Evolutionary conservation across 2,113 vertebrate species (phyloP).

Genomic region (Fregetta grallaria): DNA sequence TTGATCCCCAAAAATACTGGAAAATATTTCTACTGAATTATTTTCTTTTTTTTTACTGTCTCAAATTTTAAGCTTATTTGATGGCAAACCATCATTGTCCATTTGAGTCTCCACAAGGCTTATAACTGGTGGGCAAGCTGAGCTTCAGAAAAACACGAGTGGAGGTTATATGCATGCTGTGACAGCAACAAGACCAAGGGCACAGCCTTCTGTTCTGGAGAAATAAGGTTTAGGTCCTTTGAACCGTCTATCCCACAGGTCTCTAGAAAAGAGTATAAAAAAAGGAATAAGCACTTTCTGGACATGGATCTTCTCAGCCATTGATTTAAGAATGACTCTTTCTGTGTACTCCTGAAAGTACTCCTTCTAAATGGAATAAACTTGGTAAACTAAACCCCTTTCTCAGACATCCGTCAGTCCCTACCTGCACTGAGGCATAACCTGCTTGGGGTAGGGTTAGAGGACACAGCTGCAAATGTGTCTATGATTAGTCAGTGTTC

Average conservation of each 20-base stretch:
- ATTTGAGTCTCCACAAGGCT: background rate
- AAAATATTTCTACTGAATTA: background rate
- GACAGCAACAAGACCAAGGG: background rate
- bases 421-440: fast-evolving
- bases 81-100: background rate
- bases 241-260: background rate
- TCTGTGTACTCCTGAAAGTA: background rate
- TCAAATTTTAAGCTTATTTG: background rate
- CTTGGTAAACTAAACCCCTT: background rate
- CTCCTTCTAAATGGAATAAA: background rate
- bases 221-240: background rate
- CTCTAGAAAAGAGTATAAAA: background rate
- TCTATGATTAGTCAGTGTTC: background rate
- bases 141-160: background rate
- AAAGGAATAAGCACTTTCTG: background rate
- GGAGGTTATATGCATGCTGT: background rate
- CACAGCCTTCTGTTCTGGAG: background rate
- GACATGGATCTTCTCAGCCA: background rate
- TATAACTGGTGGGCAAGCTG: background rate
- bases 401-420: background rate
- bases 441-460: background rate
- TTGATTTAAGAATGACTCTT: background rate
- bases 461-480: background rate
- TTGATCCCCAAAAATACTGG: background rate
- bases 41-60: background rate